phyloP scores from a whole-genome alignment of 1,140 invertebrate species.

The Paralvinella palmiformis region DNA sequence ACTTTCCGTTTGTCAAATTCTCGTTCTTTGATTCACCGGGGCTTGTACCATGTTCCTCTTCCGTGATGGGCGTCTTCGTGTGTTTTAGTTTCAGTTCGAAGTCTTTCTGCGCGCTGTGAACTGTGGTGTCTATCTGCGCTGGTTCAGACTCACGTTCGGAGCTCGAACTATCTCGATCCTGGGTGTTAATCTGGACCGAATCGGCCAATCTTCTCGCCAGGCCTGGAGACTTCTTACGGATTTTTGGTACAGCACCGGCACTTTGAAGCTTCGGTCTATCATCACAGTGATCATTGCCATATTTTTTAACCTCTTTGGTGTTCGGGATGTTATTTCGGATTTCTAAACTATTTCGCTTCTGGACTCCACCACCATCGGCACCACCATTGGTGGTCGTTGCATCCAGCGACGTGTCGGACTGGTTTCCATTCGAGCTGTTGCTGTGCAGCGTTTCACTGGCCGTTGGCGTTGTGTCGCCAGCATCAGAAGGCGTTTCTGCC shows the following conservation, averaged over 20 bases:
- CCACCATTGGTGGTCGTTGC: too few relatives aligned
- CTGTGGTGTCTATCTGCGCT: background rate
- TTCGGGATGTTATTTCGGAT: constrained; percentile 47
- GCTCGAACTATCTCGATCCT: constrained; percentile 2
- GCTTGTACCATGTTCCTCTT: too few relatives aligned
- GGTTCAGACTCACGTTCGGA: constrained; percentile 4
- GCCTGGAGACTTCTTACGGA: constrained; percentile 45
- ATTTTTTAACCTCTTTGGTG: constrained; percentile 39
- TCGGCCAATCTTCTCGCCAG: constrained; percentile 41
- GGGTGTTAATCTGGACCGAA: background rate
- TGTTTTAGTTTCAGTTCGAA: background rate
- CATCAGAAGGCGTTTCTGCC: too few relatives aligned
- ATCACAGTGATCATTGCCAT: constrained; percentile 28
- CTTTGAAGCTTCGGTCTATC: constrained; percentile 18
- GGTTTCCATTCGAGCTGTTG: too few relatives aligned
- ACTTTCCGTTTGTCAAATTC: too few relatives aligned
- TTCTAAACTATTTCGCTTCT: constrained; percentile 44
- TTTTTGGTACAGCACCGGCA: constrained; percentile 37
- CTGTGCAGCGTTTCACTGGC: too few relatives aligned
- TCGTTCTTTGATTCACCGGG: too few relatives aligned
- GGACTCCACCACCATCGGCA: too few relatives aligned
- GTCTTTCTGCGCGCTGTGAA: constrained; percentile 26
- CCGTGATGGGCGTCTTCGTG: too few relatives aligned
- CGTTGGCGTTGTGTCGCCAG: too few relatives aligned
- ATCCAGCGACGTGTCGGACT: too few relatives aligned